Evolutionary conservation across 2,797 vertebrate genomes (phyloP).

Genomic region (Rhinella marina): DNA sequence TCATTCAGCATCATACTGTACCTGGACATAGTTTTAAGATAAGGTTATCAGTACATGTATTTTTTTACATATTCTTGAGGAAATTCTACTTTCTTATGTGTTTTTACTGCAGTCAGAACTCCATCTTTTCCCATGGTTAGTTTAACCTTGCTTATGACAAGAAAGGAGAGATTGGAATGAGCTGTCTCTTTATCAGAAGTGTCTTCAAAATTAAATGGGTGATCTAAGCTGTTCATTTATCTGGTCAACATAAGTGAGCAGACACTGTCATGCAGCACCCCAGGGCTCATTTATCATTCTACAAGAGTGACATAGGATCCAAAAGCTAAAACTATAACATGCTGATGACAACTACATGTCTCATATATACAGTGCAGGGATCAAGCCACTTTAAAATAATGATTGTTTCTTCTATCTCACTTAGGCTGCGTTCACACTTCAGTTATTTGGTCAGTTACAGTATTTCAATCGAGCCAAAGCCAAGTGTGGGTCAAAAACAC

Average conservation of each 20-base stretch:
- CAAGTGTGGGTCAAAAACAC: too few relatives aligned
- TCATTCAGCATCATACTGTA: background rate
- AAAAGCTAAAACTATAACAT: background rate
- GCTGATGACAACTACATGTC: background rate
- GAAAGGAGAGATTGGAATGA: constrained; percentile 49
- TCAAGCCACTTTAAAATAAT: background rate
- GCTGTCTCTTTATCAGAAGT: background rate
- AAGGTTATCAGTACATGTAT: background rate
- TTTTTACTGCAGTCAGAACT: constrained; percentile 33
- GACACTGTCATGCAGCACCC: constrained; percentile 28
- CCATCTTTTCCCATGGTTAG: constrained; percentile 9
- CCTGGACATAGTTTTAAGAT: background rate
- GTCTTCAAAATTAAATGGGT: constrained; percentile 27
- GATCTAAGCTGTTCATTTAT: background rate
- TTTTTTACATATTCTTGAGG: background rate
- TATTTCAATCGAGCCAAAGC: too few relatives aligned
- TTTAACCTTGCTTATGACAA: constrained; percentile 39
- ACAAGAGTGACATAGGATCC: constrained; percentile 28
- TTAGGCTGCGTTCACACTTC: too few relatives aligned
- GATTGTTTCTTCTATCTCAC: background rate
- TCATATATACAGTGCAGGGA: background rate
- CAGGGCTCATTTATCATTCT: constrained; percentile 36
- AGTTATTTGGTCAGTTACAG: too few relatives aligned
- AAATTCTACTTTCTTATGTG: background rate
- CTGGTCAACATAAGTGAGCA: background rate